Evolutionary conservation across 2,888 invertebrate species (phyloP).

Genomic region (Apotomis betuletana): DNA sequence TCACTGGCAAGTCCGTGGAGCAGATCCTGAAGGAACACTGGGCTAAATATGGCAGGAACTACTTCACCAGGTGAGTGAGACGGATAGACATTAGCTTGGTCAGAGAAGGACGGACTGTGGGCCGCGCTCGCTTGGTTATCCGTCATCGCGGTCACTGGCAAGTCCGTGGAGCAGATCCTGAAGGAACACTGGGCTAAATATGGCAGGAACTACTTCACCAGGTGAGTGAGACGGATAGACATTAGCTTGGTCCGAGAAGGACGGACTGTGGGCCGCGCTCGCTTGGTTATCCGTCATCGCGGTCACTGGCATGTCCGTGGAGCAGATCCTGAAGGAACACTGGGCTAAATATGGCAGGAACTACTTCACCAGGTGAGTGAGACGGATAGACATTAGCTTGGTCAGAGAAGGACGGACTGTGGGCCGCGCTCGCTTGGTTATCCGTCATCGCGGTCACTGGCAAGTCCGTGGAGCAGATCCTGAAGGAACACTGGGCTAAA

Average conservation of each 20-base stretch:
- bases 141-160: conserved; percentile 89
- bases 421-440: conserved; percentile 99
- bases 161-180: conserved; percentile 92
- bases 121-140: conserved; percentile 98
- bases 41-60: conserved; percentile 96
- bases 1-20: conserved; percentile 90
- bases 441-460: conserved; percentile 91
- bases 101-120: conserved; percentile 99
- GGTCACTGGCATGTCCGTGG: conserved; percentile 88
- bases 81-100: too few species aligned
- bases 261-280: conserved; percentile 98
- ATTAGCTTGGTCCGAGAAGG: conserved; percentile 88
- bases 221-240: conserved; percentile 75
- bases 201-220: conserved; percentile 98
- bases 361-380: conserved; percentile 94
- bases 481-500: conserved; percentile 93
- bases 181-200: conserved; percentile 94
- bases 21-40: conserved; percentile 94
- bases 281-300: conserved; percentile 98
- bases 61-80: conserved; percentile 92
- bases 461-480: conserved; percentile 91
- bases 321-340: conserved; percentile 92
- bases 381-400: background rate
- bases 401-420: conserved; percentile 97
- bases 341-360: conserved; percentile 97